phyloP scores from a whole-genome alignment of 2,888 invertebrate species.

The Epinotia demarniana region DNA sequence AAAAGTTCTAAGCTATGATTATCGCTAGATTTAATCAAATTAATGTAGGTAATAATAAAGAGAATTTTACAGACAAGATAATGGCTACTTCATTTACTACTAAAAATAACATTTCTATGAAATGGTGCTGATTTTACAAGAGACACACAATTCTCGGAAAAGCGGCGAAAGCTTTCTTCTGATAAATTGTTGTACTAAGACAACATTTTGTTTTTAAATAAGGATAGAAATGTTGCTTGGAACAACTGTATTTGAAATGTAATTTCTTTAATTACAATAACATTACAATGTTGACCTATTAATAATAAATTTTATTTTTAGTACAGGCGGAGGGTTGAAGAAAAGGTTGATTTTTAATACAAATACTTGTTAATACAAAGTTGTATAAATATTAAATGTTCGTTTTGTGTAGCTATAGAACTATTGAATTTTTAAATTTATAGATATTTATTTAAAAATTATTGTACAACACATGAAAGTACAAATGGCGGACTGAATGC shows the following conservation, averaged over 20 bases:
- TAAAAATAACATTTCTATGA: constrained; percentile 15
- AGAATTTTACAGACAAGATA: background rate
- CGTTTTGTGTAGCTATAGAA: too few species aligned
- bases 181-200: constrained; percentile 22
- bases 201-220: constrained; percentile 10
- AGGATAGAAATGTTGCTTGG: background rate
- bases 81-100: background rate
- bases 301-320: background rate
- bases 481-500: too few species aligned
- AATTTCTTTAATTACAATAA: background rate
- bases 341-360: too few species aligned
- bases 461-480: too few species aligned
- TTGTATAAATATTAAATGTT: too few species aligned
- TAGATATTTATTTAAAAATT: too few species aligned
- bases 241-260: background rate
- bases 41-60: background rate
- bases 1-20: background rate
- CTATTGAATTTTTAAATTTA: too few species aligned
- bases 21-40: background rate
- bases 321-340: background rate
- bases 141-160: constrained; percentile 19
- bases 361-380: too few species aligned
- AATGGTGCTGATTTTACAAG: constrained; percentile 5
- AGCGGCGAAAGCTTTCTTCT: background rate
- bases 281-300: background rate